These are phyloP conservation scores for Delichon dasypus DNA, from an alignment of 2,797 vertebrate genomes.

Conservation along the genomic window DNA sequence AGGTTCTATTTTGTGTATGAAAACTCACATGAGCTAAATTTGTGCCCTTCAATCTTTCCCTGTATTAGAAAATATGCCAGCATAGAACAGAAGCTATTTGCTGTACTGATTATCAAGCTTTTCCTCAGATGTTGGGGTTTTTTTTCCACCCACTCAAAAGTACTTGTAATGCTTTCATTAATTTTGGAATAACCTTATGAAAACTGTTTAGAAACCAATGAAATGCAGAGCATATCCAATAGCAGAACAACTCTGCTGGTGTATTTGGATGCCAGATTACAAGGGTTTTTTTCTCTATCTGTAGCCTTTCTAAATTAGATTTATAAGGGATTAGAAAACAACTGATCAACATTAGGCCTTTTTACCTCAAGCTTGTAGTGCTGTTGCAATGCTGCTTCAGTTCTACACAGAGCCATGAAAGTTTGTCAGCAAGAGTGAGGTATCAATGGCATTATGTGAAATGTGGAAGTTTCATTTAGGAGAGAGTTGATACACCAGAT, in stretches of 20 bases:
- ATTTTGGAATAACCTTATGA: background rate
- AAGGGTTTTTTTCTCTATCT: background rate
- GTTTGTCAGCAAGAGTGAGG: background rate
- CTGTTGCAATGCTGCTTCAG: background rate
- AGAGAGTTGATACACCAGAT: background rate
- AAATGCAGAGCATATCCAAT: background rate
- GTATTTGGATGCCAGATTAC: background rate
- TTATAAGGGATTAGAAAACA: background rate
- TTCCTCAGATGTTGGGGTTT: background rate
- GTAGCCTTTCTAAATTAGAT: background rate
- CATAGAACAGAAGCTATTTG: background rate
- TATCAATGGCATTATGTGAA: background rate
- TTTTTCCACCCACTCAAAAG: background rate
- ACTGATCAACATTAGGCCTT: background rate
- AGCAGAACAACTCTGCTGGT: background rate
- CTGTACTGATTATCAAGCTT: background rate
- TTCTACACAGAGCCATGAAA: background rate
- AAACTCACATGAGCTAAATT: background rate
- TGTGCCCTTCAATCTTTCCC: background rate
- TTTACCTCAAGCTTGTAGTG: background rate
- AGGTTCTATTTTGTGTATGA: background rate
- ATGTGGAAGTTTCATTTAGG: background rate
- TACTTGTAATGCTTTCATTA: background rate
- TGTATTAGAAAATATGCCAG: background rate
- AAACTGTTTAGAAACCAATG: background rate